Evolutionary conservation across 64 coral and sea anemone species (phyloP).

Genomic region (Orbicella faveolata): DNA sequence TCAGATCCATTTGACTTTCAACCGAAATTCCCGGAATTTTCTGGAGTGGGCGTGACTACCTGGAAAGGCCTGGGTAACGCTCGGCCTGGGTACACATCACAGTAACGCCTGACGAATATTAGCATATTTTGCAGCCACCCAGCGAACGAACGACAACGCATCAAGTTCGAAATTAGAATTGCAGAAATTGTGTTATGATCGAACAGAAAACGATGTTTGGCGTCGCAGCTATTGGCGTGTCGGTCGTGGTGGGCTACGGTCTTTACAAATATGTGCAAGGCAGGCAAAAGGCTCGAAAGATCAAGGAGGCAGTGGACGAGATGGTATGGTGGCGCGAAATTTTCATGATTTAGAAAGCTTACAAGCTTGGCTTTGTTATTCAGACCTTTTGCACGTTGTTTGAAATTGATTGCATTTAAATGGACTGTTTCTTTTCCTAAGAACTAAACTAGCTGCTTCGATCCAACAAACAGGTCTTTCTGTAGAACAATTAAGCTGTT

Average conservation of each 20-base stretch:
- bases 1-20: no score
- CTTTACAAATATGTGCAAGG: conserved; percentile 47
- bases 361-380: not conserved
- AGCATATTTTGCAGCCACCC: not conserved
- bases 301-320: conserved; percentile 46
- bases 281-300: conserved; percentile 5
- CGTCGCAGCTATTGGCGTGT: conserved; percentile 55
- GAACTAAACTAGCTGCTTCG: not conserved
- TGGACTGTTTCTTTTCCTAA: not conserved
- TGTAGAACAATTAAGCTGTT: no score
- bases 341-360: not conserved
- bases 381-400: not conserved
- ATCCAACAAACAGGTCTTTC: no score
- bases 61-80: no score
- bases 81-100: not conserved
- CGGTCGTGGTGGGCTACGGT: conserved; percentile 53
- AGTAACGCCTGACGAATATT: not conserved
- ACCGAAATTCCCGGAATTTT: no score
- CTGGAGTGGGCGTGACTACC: no score
- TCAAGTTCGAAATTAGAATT: conserved; percentile 2
- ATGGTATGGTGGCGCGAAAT: conserved; percentile 29
- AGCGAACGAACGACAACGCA: not conserved
- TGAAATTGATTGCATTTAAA: not conserved
- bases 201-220: conserved; percentile 65
- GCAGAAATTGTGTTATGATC: conserved; percentile 37